Evolutionary conservation across 2,888 invertebrate species (phyloP), one percentile per base, ranked within the genome.

Genomic region (Venusia cambrica): DNA sequence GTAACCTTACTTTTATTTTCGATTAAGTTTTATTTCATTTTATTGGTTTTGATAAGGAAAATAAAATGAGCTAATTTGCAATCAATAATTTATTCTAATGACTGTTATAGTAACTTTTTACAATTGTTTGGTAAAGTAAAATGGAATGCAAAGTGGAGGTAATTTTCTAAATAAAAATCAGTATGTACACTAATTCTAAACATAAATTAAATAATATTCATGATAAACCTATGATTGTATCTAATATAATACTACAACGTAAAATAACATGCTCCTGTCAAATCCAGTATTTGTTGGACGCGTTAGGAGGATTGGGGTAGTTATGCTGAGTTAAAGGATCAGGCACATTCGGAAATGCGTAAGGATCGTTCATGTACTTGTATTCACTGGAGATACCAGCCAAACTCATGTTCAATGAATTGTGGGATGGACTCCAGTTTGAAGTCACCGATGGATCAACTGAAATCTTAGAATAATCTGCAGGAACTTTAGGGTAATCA

Each of bases 401-500:
- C 11, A 88, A 62, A 49, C 83, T 83, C 85, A 88, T 87, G 40
- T 88, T 88, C 18, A 88, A 57, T 5, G 87, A 75, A 48, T 77
- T 81, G 34, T 88, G 84, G 2, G 88, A 80, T 2, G 87, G 81
- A 53, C 81, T 88, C 88, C 88, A 88, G 52, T 89, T 90, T 1
- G 90, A 78, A 45, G 89, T 75, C 19, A 87, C 57, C 6, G 71
- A 72, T 14, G 90, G 88, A 56, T 90, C 90, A 6, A 68, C 60
- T 7, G 87, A 48, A 17, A 87, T 69, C 67, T 88, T 88, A 25
- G 88, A 83, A 54, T 85, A 87, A 57, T 87, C 85, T 45, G 87
- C 70, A 66, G 85, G 79, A 68, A 81, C 70, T 74, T 91, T 91
- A 6, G 90, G 84, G 54, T 90, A 91, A 57, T 91, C 90, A 53